Base-by-base conservation (phyloP, 2,888 invertebrate genomes). In the Petrolisthes cinctipes region DNA sequence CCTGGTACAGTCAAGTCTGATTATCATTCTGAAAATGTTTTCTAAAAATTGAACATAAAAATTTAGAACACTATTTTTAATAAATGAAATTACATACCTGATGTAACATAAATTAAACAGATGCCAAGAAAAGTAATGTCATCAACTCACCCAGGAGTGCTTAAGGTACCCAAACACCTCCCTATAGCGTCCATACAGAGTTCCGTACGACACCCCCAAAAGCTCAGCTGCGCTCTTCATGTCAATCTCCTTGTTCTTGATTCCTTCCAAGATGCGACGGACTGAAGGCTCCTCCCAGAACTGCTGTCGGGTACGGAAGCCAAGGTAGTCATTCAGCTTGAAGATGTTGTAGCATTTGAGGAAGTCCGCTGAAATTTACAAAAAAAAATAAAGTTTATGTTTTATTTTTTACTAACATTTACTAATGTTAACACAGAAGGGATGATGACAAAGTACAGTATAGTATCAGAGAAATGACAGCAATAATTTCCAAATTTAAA, bases 201-300 rank as follows among this genome's bases (percentile, higher is more conserved):
- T 97, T 5, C 97, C 97, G 93, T 97, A 97, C 80, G 97, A 97
- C 0, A 97, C 97, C 1, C 97, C 97, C 80, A 97, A 94, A 87
- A 97, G 95, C 93, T 97, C 97, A 3, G 97, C 97, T 4, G 97
- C 97, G 91, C 96, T 96, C 93, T 97, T 97, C 97, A 97, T 97
- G 93, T 97, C 97, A 92, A 97, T 93, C 94, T 97, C 97, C 93
- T 97, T 97, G 91, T 96, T 95, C 92, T 97, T 96, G 56, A 97
- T 91, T 61, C 91, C 96, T 92, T 97, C 97, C 96, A 97, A 96
- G 75, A 97, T 95, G 92, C 97, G 94, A 93, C 96, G 96, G 57
- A 97, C 97, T 92, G 97, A 97, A 79, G 96, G 95, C 92, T 97
- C 97, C 92, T 97, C 97, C 97, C 97, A 97, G 93, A 97, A 97